phyloP scores from a whole-genome alignment of 2,113 vertebrate species.

The Etheostoma spectabile region DNA sequence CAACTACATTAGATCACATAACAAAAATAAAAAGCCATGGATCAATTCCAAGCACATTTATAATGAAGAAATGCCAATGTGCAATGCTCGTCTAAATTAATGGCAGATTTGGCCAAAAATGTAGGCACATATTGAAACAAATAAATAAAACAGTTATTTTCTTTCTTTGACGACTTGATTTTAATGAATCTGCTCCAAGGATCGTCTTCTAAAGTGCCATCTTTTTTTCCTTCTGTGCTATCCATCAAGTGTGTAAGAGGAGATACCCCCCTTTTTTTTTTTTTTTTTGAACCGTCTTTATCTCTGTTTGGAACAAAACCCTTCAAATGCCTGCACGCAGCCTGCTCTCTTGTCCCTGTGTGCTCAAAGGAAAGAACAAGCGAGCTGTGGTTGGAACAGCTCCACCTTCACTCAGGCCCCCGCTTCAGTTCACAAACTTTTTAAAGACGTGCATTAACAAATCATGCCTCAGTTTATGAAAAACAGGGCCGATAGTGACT shows the following conservation, averaged over 20 bases:
- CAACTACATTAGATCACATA: not conserved
- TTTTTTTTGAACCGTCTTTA: not conserved
- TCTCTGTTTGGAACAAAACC: slow-evolving; percentile 16
- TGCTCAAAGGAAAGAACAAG: slow-evolving; percentile 44
- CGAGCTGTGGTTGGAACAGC: slow-evolving; percentile 60
- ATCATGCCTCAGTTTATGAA: slow-evolving; percentile 48
- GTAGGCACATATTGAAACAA: not conserved
- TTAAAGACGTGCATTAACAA: slow-evolving; percentile 54
- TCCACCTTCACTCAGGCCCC: slow-evolving; percentile 37
- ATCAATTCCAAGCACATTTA: not conserved
- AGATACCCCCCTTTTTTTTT: not conserved
- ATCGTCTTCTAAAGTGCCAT: not conserved
- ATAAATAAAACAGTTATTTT: not conserved
- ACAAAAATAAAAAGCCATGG: not conserved
- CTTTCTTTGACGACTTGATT: not conserved
- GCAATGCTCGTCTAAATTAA: not conserved
- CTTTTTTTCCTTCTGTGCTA: not conserved
- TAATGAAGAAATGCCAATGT: not conserved
- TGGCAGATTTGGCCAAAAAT: not conserved
- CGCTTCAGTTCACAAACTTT: slow-evolving; percentile 55
- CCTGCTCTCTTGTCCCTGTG: slow-evolving; percentile 31
- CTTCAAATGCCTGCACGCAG: slow-evolving; percentile 4
- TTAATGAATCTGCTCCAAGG: not conserved
- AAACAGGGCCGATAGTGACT: slow-evolving; percentile 45
- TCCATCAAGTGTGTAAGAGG: not conserved